Evolutionary conservation across 2,888 invertebrate genomes (phyloP).

Genomic region (Cosmia pyralina): DNA sequence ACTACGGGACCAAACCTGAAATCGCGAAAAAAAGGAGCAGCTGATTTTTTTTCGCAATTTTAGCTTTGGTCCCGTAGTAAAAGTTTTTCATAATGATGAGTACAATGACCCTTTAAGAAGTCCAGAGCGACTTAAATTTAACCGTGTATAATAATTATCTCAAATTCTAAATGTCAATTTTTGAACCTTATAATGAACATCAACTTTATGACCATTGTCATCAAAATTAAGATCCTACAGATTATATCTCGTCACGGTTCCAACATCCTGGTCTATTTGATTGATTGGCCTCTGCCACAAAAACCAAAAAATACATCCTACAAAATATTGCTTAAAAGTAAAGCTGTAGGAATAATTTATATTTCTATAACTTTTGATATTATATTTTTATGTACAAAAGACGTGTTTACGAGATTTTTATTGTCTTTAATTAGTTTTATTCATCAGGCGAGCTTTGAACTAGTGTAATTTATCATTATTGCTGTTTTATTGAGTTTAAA

Average conservation of each 20-base stretch:
- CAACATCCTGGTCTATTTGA: slow-evolving; percentile 47
- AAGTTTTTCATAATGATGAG: no score
- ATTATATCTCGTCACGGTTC: slow-evolving; percentile 37
- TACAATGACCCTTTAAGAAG: no score
- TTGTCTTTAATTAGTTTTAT: slow-evolving; percentile 60
- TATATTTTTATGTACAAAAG: slow-evolving; percentile 47
- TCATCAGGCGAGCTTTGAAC: slow-evolving; percentile 39
- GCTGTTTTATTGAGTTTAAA: slow-evolving; percentile 46
- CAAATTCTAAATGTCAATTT: neutral
- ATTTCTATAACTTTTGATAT: slow-evolving; percentile 21
- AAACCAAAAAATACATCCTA: no score
- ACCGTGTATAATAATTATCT: no score
- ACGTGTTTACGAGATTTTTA: slow-evolving; percentile 59
- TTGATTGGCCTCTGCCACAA: no score
- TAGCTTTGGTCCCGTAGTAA: no score
- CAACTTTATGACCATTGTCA: slow-evolving; percentile 41
- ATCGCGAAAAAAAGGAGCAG: no score
- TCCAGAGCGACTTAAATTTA: no score
- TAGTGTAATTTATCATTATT: slow-evolving; percentile 53
- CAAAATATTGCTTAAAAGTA: slow-evolving; percentile 30
- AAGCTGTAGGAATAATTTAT: slow-evolving; percentile 26
- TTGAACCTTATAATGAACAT: neutral
- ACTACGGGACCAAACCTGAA: no score
- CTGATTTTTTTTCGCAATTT: no score
- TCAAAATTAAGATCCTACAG: slow-evolving; percentile 44